Conservation (phyloP, 2,113 vertebrate species). For the Thermophis baileyi region DNA sequence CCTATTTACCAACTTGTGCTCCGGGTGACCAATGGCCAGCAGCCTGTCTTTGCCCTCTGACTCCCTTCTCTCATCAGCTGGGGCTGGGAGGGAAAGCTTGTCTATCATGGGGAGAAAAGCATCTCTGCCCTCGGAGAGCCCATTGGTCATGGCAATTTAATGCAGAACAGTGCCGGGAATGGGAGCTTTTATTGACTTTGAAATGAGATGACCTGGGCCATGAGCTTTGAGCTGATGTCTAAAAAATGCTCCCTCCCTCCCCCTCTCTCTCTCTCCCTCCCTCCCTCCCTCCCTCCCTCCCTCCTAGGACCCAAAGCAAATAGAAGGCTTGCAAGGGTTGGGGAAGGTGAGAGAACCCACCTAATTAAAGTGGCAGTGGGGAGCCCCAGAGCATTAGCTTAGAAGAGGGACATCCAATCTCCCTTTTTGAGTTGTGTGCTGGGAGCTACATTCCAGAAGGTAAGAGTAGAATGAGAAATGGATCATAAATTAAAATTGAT, state of each 20-base stretch:
- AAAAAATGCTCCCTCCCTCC: not conserved
- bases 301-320: not conserved
- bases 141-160: not conserved
- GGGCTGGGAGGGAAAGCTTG: not conserved
- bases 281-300: not conserved
- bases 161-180: conserved; percentile 13
- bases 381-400: not conserved
- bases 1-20: conserved; percentile 19
- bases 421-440: not conserved
- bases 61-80: conserved; percentile 8
- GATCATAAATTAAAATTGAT: not conserved
- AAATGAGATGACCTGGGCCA: not conserved
- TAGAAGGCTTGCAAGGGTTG: not conserved
- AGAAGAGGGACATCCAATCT: not conserved
- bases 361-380: not conserved
- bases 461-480: not conserved
- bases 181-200: conserved; percentile 17
- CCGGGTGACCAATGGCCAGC: conserved; percentile 30
- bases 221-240: fast-evolving
- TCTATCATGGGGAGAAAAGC: not conserved
- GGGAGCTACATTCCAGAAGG: not conserved
- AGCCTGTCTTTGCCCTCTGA: conserved; percentile 32
- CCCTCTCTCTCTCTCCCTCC: not conserved
- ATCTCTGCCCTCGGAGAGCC: not conserved
- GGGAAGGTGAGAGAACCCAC: not conserved